Evolutionary conservation across 2,888 invertebrate species (phyloP).

Genomic region (Epirrita christyi): DNA sequence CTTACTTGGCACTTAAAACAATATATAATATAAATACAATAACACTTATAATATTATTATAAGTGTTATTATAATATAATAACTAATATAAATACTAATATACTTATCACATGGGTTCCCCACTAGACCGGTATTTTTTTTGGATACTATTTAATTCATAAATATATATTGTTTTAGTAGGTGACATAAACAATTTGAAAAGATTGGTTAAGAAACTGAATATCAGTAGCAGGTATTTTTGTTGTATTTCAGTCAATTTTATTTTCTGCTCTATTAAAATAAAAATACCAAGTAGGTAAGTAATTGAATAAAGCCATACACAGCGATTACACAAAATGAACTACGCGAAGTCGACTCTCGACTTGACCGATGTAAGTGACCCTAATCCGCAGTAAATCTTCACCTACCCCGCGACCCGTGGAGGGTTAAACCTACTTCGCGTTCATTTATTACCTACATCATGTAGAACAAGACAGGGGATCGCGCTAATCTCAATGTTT

Average conservation of each 20-base stretch:
- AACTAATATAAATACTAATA: too few species aligned
- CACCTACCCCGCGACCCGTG: constrained; percentile 47
- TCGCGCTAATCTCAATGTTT: constrained; percentile 41
- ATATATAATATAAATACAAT: too few species aligned
- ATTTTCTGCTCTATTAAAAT: neutral
- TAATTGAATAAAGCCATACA: constrained; percentile 55
- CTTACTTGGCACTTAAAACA: too few species aligned
- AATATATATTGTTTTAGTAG: too few species aligned
- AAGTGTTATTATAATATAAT: too few species aligned
- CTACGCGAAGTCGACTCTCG: constrained; percentile 69
- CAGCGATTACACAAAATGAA: constrained; percentile 71
- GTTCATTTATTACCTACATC: constrained; percentile 79
- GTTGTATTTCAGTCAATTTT: neutral
- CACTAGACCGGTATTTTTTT: too few species aligned
- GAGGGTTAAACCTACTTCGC: constrained; percentile 77
- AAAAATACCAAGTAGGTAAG: neutral
- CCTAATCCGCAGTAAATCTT: constrained; percentile 83
- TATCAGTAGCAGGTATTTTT: too few species aligned
- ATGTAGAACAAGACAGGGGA: constrained; percentile 64
- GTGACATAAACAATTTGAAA: too few species aligned
- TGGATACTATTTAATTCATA: too few species aligned
- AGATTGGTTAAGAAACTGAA: too few species aligned
- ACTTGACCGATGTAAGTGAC: constrained; percentile 81
- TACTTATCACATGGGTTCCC: too few species aligned
- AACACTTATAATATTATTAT: too few species aligned